Percentiles rank a stretch among this genome's conserved stretches.
Evolutionary conservation across 2,113 vertebrate species (phyloP).

Genomic region (Galbula dea): DNA sequence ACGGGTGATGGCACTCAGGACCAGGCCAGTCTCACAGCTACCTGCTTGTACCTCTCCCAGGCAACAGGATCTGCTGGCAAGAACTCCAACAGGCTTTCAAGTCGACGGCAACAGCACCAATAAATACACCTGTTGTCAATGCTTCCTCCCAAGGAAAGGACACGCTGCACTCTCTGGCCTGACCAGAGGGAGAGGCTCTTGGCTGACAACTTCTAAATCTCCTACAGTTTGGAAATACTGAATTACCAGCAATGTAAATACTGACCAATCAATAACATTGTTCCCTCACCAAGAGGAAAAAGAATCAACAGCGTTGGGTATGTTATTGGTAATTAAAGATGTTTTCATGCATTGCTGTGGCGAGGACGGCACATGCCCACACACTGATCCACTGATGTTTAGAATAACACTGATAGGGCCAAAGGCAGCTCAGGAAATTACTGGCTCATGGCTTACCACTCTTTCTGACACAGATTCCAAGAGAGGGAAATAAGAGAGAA

Average conservation of each 20-base stretch:
- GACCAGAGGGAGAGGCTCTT: neutral
- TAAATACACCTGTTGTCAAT: neutral
- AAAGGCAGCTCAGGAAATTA: neutral
- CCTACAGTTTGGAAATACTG: neutral
- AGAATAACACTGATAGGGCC: neutral
- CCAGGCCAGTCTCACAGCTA: neutral
- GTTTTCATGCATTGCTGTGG: neutral
- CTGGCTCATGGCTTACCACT: neutral
- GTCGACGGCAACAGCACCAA: neutral
- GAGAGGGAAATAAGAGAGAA: neutral
- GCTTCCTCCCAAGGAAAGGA: neutral
- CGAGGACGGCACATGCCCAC: fast-evolving
- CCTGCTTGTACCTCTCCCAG: neutral
- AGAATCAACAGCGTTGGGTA: neutral
- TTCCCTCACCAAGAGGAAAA: neutral
- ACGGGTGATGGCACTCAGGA: neutral
- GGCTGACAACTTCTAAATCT: neutral
- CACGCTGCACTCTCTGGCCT: neutral
- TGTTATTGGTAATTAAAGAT: neutral
- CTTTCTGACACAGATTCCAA: neutral
- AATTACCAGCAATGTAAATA: neutral
- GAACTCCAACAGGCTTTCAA: neutral
- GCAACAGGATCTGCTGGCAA: neutral
- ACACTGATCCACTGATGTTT: neutral
- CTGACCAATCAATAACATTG: fast-evolving